phyloP scores from a whole-genome alignment of 2,888 invertebrate genomes.

The Gnatocerus cornutus region DNA sequence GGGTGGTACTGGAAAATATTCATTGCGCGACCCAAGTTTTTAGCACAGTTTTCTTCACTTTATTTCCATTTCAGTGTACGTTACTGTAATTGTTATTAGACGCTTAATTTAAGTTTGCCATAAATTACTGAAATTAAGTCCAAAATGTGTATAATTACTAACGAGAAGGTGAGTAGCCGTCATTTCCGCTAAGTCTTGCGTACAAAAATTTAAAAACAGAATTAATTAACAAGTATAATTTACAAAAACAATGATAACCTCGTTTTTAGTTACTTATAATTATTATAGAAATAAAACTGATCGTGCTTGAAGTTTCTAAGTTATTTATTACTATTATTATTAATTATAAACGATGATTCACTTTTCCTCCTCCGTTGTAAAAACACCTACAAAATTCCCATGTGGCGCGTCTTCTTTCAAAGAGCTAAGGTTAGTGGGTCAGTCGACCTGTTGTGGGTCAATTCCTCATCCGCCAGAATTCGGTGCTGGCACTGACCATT shows the following conservation, averaged over 20 bases:
- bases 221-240: too few species aligned
- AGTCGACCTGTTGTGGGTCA: constrained; percentile 44
- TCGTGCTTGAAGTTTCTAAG: too few species aligned
- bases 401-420: constrained; percentile 9
- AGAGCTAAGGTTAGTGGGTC: constrained; percentile 42
- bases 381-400: constrained; percentile 26
- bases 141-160: background rate
- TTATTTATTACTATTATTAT: background rate
- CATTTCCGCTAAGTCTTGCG: background rate
- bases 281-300: too few species aligned
- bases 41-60: constrained; percentile 5
- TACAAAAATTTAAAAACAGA: background rate
- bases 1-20: constrained; percentile 4
- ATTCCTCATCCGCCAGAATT: constrained; percentile 35
- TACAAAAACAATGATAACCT: too few species aligned
- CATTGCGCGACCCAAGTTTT: constrained; percentile 14
- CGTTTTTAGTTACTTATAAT: too few species aligned
- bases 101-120: background rate
- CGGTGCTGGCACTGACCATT: constrained; percentile 22
- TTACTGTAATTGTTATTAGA: background rate
- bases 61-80: constrained; percentile 4
- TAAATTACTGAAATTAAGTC: background rate
- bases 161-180: background rate
- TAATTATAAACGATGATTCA: constrained; percentile 13
- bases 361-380: constrained; percentile 30